These are phyloP conservation scores for Cephus cinctus DNA, from an alignment of 1,140 invertebrate genomes.

Conservation along the genomic window DNA sequence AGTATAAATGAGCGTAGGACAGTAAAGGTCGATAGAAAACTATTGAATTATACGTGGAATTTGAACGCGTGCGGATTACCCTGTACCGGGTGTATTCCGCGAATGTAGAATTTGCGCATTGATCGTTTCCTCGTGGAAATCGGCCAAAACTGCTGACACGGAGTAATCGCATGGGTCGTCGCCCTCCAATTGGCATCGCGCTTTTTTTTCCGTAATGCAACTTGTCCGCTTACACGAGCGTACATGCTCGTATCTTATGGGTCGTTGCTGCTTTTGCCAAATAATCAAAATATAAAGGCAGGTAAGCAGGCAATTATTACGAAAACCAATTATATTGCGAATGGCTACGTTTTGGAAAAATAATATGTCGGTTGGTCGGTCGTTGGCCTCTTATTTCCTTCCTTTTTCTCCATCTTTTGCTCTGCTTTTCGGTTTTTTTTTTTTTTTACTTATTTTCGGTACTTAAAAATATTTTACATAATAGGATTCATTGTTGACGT, in stretches of 20 bases:
- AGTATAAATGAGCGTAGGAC: too few species aligned
- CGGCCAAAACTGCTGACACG: not conserved
- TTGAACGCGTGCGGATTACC: too few species aligned
- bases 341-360: constrained; percentile 18
- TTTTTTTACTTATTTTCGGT: too few species aligned
- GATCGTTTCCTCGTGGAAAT: not conserved
- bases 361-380: constrained; percentile 29
- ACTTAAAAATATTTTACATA: too few species aligned
- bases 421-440: not conserved
- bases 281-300: not conserved
- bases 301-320: constrained; percentile 10
- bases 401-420: not conserved
- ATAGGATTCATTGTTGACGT: too few species aligned
- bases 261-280: not conserved
- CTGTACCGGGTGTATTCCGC: too few species aligned
- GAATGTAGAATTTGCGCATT: too few species aligned
- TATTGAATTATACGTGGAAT: too few species aligned
- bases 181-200: too few species aligned
- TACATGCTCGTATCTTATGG: not conserved
- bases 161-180: not conserved
- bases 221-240: not conserved
- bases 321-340: too few species aligned
- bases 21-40: too few species aligned
- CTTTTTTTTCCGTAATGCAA: too few species aligned
- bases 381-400: constrained; percentile 31